Conservation (phyloP, 1,140 invertebrate species). For the Lepidotrigona ventralis region DNA sequence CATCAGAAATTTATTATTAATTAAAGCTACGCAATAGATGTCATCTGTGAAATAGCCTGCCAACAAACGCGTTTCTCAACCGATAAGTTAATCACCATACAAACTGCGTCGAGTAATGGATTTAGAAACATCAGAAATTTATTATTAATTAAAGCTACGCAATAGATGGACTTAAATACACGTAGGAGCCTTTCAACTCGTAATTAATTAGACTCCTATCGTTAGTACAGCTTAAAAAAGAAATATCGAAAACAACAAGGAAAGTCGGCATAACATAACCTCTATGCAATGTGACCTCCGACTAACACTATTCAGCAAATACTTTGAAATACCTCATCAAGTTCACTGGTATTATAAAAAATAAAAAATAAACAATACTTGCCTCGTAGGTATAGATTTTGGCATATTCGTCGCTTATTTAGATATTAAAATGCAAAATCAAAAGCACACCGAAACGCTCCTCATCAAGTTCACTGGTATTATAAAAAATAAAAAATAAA, state of each 20-base stretch:
- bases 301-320: slow-evolving; percentile 12
- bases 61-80: not conserved
- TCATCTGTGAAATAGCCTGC: too few relatives aligned
- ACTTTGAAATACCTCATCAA: not conserved
- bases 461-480: too few relatives aligned
- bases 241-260: not conserved
- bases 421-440: slow-evolving; percentile 41
- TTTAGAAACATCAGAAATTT: not conserved
- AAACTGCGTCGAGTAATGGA: slow-evolving; percentile 12
- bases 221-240: too few relatives aligned
- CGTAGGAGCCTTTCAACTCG: not conserved
- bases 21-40: not conserved
- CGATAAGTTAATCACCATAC: slow-evolving; percentile 27
- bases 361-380: slow-evolving; percentile 38
- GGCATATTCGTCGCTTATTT: slow-evolving; percentile 59
- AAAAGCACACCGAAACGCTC: slow-evolving; percentile 53
- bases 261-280: slow-evolving; percentile 63
- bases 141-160: not conserved
- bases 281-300: slow-evolving; percentile 47
- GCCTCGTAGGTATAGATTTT: slow-evolving; percentile 68
- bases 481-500: not conserved
- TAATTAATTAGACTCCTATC: not conserved
- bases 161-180: not conserved
- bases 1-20: not conserved
- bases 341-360: not conserved